Conservation (phyloP, 1,140 invertebrate species). For the Temnothorax longispinosus region DNA sequence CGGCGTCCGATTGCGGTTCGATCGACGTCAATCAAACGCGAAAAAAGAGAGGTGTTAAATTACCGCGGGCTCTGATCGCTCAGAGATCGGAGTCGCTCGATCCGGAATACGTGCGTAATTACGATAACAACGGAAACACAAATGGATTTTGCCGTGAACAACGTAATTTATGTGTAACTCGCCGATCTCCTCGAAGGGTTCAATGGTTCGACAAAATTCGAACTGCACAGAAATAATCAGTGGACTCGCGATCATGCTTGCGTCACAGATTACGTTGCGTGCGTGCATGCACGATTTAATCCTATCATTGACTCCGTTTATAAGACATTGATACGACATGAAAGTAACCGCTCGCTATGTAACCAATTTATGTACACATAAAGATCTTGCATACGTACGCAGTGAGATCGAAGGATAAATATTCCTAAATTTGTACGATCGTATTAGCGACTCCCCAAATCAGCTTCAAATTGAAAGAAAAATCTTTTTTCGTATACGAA, state of each 20-base stretch:
- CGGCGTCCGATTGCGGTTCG: background rate
- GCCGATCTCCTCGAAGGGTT: constrained; percentile 13
- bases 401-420: constrained; percentile 6
- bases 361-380: constrained; percentile 1
- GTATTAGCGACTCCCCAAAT: background rate
- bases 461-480: background rate
- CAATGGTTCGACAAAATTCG: constrained; percentile 41
- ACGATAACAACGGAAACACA: background rate
- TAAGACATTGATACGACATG: constrained; percentile 1
- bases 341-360: constrained; percentile 4
- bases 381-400: background rate
- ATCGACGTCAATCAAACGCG: background rate
- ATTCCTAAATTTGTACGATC: background rate
- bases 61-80: background rate
- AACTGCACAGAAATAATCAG: constrained; percentile 39
- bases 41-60: background rate
- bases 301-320: constrained; percentile 40
- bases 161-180: background rate
- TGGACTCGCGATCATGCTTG: constrained; percentile 35
- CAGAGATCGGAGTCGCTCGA: background rate
- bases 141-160: background rate
- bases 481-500: background rate
- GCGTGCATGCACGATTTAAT: constrained; percentile 47
- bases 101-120: background rate
- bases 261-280: constrained; percentile 3